Base-by-base conservation (phyloP, 2,113 vertebrate species). In the Axis porcinus region DNA sequence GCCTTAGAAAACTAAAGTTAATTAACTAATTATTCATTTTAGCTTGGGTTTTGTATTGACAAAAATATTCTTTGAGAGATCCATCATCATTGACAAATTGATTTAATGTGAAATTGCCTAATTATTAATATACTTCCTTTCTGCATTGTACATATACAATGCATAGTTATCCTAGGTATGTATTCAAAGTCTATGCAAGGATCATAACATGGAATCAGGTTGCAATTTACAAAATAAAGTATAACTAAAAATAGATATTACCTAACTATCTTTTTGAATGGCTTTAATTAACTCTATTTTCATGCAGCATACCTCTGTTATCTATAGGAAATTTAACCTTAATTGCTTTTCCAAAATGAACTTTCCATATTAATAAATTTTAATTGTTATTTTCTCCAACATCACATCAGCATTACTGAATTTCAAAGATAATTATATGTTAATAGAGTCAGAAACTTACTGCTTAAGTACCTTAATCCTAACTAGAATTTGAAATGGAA, bases 21-120 rank as follows among this genome's bases (percentile, higher is more conserved):
- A 92, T 95, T 94, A 97, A 87, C 62, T 87, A 86, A 93, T 94
- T 95, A 87, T 57, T 94, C 92, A 95, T 79, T 88, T 96, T 79
- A 82, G 62, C 50, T 97, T 15, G 28, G 30, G 36, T 79, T 95
- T 96, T 92, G 2, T 85, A 90, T 88, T 94, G 40, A 67, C 78
- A 96, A 96, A 83, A 96, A 79, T 40, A 74, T 90, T 96, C 52
- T 84, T 81, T 88, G 25, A 91, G 96, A 81, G 16, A 96, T 85
- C 70, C 40, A 54, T 92, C 62, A 90, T 64, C 30, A 81, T 4
- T 91, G 90, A 84, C 40, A 86, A 92, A 85, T 55, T 60, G 19
- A 95, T 83, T 97, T 93, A 86, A 95, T 15, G 27, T 86, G n/a
- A 92, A 97, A 88, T 81, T 90, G 54, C 91, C 21, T 98, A 81